Percentiles rank a stretch among this genome's conserved stretches.
phyloP scores from a whole-genome alignment of 2,113 vertebrate species.

The Pomatorhinus ruficollis region DNA sequence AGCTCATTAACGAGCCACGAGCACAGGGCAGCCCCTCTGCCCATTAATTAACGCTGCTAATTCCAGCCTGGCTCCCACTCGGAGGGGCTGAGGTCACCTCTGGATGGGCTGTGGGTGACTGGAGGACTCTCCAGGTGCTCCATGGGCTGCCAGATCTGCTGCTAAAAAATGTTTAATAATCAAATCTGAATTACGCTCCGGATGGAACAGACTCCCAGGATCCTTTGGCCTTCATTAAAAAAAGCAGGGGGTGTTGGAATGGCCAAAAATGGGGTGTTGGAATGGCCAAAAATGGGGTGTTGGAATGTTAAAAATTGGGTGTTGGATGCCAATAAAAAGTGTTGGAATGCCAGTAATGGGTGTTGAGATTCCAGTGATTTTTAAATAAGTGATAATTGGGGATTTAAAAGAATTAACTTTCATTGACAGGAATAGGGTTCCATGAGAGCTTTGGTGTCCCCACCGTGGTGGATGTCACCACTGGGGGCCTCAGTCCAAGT shows the following conservation, averaged over 20 bases:
- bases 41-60: background rate
- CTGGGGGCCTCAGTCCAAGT: background rate
- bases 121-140: background rate
- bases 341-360: background rate
- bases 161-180: background rate
- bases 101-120: background rate
- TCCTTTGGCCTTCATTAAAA: background rate
- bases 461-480: slow-evolving; percentile 39
- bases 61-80: background rate
- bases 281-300: background rate
- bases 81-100: background rate
- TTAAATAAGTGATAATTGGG: slow-evolving; percentile 9
- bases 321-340: background rate
- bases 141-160: background rate
- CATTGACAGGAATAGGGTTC: slow-evolving; percentile 49
- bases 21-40: background rate
- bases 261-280: background rate
- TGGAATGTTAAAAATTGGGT: background rate
- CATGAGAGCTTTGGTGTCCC: slow-evolving; percentile 46
- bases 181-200: background rate
- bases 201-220: background rate
- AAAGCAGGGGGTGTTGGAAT: background rate
- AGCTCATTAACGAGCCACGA: background rate
- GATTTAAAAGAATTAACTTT: slow-evolving; percentile 62
- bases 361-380: background rate